Conservation (phyloP, 2,888 invertebrate genomes). For the Phorcus lineatus region DNA sequence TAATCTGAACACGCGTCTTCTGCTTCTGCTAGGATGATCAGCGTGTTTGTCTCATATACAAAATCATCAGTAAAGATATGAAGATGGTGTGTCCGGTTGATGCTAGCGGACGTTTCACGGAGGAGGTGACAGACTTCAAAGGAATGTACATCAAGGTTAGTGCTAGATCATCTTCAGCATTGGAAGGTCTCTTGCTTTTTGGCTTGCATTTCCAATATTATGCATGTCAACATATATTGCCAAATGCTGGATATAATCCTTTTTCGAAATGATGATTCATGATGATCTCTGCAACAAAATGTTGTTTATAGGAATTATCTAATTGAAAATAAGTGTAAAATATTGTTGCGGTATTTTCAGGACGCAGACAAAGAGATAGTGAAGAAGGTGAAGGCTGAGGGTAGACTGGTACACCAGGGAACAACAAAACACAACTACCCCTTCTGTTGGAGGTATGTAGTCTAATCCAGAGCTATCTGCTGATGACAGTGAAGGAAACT, state of each 20-base stretch:
- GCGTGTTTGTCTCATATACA: slow-evolving; percentile 81
- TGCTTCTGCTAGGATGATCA: slow-evolving; percentile 97
- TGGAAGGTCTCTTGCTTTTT: no score
- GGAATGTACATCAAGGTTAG: slow-evolving; percentile 91
- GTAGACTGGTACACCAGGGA: slow-evolving; percentile 85
- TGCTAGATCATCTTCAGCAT: no score
- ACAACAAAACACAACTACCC: slow-evolving; percentile 96
- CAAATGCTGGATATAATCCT: no score
- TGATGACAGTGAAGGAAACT: no score
- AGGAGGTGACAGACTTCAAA: slow-evolving; percentile 89
- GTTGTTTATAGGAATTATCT: no score
- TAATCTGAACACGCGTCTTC: no score
- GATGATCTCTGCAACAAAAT: no score
- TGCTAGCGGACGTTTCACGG: slow-evolving; percentile 89
- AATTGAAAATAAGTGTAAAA: no score
- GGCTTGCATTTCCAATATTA: no score
- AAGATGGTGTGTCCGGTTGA: slow-evolving; percentile 94
- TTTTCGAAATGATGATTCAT: no score
- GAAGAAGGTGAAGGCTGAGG: slow-evolving; percentile 85
- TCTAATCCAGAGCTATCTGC: no score
- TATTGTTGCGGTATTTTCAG: slow-evolving; percentile 57
- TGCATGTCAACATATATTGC: no score
- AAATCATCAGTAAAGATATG: slow-evolving; percentile 88
- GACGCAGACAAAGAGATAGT: slow-evolving; percentile 98
- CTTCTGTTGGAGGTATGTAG: slow-evolving; percentile 92